These are phyloP conservation scores for Raillietiella orientalis DNA, from an alignment of 2,888 invertebrate species.

Conservation along the genomic window DNA sequence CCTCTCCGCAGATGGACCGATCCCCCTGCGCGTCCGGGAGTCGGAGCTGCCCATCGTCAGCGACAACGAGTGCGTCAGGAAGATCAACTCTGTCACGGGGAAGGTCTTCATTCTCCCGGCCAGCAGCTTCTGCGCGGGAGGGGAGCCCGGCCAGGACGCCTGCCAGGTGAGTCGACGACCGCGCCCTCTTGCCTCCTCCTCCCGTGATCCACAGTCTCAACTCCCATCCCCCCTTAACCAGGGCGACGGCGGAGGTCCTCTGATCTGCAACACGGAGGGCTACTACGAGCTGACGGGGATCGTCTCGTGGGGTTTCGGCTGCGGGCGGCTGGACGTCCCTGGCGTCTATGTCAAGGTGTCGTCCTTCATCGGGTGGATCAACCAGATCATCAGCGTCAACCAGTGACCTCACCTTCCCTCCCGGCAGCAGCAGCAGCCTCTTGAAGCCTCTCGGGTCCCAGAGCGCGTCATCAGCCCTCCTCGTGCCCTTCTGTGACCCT, in stretches of 20 bases:
- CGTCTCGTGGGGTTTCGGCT: slow-evolving; percentile 11
- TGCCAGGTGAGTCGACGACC: slow-evolving; percentile 39
- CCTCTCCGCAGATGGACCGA: slow-evolving; percentile 47
- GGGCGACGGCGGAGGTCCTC: slow-evolving; percentile 79
- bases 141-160: slow-evolving; percentile 68
- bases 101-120: slow-evolving; percentile 76
- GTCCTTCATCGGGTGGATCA: slow-evolving; percentile 84
- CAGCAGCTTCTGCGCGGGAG: slow-evolving; percentile 76
- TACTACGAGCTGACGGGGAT: slow-evolving; percentile 73
- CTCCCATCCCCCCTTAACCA: slow-evolving; percentile 11
- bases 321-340: slow-evolving; percentile 68
- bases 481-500: no score
- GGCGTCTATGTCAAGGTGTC: slow-evolving; percentile 93
- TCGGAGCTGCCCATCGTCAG: slow-evolving; percentile 73
- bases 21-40: slow-evolving; percentile 55
- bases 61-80: slow-evolving; percentile 63
- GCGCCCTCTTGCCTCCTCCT: not conserved
- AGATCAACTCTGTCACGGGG: slow-evolving; percentile 76
- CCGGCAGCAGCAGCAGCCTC: no score
- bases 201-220: no score
- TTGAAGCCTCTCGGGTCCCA: no score
- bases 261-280: slow-evolving; percentile 70
- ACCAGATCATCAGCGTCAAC: slow-evolving; percentile 82
- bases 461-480: no score
- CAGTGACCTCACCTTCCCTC: no score